phyloP scores from a whole-genome alignment of 2,113 vertebrate genomes.

The Puma concolor region DNA sequence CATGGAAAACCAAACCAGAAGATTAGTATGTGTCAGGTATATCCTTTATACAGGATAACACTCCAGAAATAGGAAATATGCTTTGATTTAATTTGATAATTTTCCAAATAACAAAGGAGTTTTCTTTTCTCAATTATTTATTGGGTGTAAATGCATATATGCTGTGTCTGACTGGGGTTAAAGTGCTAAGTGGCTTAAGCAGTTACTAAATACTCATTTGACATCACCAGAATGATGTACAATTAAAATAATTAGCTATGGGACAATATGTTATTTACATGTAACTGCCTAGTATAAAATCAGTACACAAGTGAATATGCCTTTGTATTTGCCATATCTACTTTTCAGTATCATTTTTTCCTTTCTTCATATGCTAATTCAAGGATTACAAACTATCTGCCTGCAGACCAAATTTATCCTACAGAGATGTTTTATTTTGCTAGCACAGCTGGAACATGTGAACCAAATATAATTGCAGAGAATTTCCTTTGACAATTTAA shows the following conservation, averaged over 20 bases:
- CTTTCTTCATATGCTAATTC: neutral
- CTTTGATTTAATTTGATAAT: constrained; percentile 51
- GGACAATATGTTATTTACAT: neutral
- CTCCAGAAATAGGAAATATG: neutral
- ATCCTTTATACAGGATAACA: neutral
- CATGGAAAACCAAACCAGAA: neutral
- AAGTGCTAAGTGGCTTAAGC: neutral
- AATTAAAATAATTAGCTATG: neutral
- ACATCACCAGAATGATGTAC: neutral
- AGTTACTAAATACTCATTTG: constrained; percentile 31
- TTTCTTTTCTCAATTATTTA: neutral
- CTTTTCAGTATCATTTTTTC: constrained; percentile 20
- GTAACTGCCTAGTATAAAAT: neutral
- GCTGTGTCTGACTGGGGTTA: neutral
- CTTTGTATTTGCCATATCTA: constrained; percentile 33
- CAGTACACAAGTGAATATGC: neutral
- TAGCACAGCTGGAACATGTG: neutral
- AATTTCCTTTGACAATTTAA: constrained; percentile 36
- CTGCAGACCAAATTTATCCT: neutral
- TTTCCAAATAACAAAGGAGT: constrained; percentile 13
- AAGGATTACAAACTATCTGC: neutral
- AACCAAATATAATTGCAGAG: neutral
- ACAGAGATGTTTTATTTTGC: neutral
- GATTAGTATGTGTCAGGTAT: neutral
- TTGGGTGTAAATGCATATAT: neutral